Evolutionary conservation across 2,797 vertebrate genomes (phyloP), one percentile per base, ranked within the genome.

Genomic region (Zalophus californianus): DNA sequence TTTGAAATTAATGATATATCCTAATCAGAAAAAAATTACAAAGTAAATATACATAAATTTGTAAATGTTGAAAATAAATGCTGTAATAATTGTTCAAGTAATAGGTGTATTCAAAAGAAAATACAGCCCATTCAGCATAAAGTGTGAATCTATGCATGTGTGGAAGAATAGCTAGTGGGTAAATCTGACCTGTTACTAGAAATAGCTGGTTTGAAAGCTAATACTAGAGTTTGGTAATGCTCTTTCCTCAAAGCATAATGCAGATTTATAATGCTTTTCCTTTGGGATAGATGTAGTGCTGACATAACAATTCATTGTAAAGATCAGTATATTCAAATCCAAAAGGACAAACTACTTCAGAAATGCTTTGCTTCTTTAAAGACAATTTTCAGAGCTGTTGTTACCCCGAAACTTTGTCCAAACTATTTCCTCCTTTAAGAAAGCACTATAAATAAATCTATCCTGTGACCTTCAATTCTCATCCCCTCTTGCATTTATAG

Each of bases 131-230:
- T 58, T 97, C 95, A 96, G 78, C 94, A 94, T 89, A 86, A 95
- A 87, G 29, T 56, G 5, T 84, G 56, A 89, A 62, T 70, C 66
- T 94, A 13, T 86, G 68, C 60, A 62, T 78, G 52, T 68, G 48
- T 82, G 58, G 72, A 91, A 96, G 96, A 88, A 96, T 54, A 97
- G 97, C 96, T 92, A n/a, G 44, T 93, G 95, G 90, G 88, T 89
- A 97, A 97, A 97, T 93, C 66, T 93, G 94, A 97, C 96, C 97
- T 97, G 96, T 97, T 96, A 97, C 97, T 97, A 90, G 91, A 98
- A 98, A 98, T 97, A 98, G 89, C 83, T 92, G 35, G 41, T 90
- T 95, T 94, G 90, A 95, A 98, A 97, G 94, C 90, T 96, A 90
- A 97, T 86, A 91, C 38, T 15, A 62, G 68, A 50, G 38, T 27